Evolutionary conservation across 2,113 vertebrate species (phyloP).

Genomic region (Electrona antarctica): DNA sequence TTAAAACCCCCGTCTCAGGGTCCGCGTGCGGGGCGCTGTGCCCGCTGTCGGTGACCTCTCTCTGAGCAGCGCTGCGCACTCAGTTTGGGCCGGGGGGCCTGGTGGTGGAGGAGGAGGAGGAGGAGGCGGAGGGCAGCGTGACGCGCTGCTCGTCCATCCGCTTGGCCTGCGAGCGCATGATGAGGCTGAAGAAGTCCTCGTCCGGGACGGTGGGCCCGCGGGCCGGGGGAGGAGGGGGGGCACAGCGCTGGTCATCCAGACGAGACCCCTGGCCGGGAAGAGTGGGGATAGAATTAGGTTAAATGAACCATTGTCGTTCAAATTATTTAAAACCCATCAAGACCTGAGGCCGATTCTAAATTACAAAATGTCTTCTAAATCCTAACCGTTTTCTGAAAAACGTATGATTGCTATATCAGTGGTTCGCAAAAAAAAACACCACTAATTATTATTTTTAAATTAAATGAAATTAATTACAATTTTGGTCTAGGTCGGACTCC

Average conservation of each 20-base stretch:
- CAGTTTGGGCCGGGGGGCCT: conserved; percentile 60
- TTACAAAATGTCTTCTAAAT: no score
- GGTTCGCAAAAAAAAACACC: no score
- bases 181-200: conserved; percentile 97
- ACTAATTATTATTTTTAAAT: no score
- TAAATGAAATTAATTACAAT: no score
- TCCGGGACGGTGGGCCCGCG: conserved; percentile 92
- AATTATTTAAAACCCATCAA: no score
- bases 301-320: no score
- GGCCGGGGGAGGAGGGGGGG: conserved; percentile 83
- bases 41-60: not conserved
- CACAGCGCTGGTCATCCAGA: conserved; percentile 94
- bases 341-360: no score
- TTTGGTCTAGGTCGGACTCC: no score
- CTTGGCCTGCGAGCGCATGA: conserved; percentile 93
- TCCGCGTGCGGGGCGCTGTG: not conserved
- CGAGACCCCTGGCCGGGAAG: conserved; percentile 83
- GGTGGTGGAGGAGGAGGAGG: conserved; percentile 50
- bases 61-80: conserved; percentile 33
- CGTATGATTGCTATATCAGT: no score
- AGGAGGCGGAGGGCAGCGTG: conserved; percentile 81
- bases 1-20: not conserved
- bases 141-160: conserved; percentile 96
- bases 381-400: no score
- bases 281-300: not conserved